phyloP scores from a whole-genome alignment of 2,888 invertebrate genomes.

The Meloe dianella region DNA sequence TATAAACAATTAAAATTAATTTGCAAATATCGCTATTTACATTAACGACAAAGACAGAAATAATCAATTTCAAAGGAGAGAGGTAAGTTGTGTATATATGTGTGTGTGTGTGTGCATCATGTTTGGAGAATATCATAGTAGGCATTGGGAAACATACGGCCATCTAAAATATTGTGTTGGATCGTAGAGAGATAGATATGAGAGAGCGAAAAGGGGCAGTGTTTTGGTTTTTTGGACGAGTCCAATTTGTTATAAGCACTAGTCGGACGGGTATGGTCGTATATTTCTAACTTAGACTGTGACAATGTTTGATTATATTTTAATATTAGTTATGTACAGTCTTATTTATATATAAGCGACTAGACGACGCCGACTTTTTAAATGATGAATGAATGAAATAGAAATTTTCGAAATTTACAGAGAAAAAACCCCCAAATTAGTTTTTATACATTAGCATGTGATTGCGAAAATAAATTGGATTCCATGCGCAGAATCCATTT shows the following conservation, averaged over 20 bases:
- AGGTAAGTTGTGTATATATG: slow-evolving; percentile 11
- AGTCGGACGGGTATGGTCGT: slow-evolving; percentile 52
- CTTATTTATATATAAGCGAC: slow-evolving; percentile 36
- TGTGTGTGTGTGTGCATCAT: background rate
- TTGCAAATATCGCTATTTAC: background rate
- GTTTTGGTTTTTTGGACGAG: slow-evolving; percentile 44
- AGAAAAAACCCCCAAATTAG: too few relatives aligned
- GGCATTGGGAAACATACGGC: slow-evolving; percentile 9
- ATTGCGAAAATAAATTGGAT: background rate
- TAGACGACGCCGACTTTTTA: slow-evolving; percentile 45
- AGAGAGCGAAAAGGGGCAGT: slow-evolving; percentile 43
- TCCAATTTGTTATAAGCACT: slow-evolving; percentile 46
- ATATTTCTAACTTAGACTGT: slow-evolving; percentile 40
- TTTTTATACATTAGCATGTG: background rate
- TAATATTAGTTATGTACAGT: slow-evolving; percentile 26
- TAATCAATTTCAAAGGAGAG: background rate
- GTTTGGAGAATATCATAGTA: slow-evolving; percentile 1
- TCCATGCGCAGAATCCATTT: slow-evolving; percentile 50
- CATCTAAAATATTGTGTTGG: background rate
- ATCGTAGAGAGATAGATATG: background rate
- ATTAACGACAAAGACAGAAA: background rate
- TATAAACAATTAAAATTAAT: background rate
- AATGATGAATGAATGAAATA: background rate
- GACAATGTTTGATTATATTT: slow-evolving; percentile 15
- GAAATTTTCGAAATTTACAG: background rate